Percentiles rank a stretch among this genome's conserved stretches.
Conservation (phyloP, 1,140 invertebrate genomes). For the Drosophila murphyi region DNA sequence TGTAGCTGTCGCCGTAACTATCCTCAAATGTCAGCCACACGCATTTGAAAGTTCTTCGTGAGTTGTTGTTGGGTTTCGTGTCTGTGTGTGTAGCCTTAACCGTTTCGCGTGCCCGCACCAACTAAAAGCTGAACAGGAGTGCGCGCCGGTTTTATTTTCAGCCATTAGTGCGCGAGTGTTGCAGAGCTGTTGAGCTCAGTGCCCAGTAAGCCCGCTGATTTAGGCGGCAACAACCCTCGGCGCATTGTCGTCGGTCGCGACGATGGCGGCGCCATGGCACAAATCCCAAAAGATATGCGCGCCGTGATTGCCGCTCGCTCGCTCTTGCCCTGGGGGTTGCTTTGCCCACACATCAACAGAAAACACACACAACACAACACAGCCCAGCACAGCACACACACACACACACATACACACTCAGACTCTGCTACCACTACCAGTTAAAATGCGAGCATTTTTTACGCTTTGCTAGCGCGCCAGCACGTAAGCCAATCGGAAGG, state of each 20-base stretch:
- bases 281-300: slow-evolving; percentile 83
- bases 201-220: slow-evolving; percentile 70
- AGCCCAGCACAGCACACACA: neutral
- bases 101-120: slow-evolving; percentile 79
- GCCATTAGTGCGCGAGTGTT: slow-evolving; percentile 59
- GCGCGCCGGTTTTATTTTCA: slow-evolving; percentile 77
- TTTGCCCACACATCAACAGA: slow-evolving; percentile 42
- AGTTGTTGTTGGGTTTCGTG: slow-evolving; percentile 22
- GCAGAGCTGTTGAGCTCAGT: slow-evolving; percentile 13
- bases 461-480: slow-evolving; percentile 50
- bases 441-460: slow-evolving; percentile 74
- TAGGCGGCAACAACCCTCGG: slow-evolving; percentile 79
- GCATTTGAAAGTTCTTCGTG: slow-evolving; percentile 31
- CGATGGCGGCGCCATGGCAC: slow-evolving; percentile 80
- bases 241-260: slow-evolving; percentile 82
- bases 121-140: slow-evolving; percentile 75
- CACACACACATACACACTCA: slow-evolving; percentile 29
- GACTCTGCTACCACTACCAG: slow-evolving; percentile 45
- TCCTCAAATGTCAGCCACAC: slow-evolving; percentile 16
- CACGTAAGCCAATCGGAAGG: slow-evolving; percentile 72
- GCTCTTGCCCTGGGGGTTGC: slow-evolving; percentile 60
- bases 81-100: slow-evolving; percentile 48
- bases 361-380: neutral
- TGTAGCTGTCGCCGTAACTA: slow-evolving; percentile 15
- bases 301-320: slow-evolving; percentile 65